Evolutionary conservation across 2,113 vertebrate species (phyloP), one percentile per base, ranked within the genome.

Genomic region (Chloebia gouldiae): DNA sequence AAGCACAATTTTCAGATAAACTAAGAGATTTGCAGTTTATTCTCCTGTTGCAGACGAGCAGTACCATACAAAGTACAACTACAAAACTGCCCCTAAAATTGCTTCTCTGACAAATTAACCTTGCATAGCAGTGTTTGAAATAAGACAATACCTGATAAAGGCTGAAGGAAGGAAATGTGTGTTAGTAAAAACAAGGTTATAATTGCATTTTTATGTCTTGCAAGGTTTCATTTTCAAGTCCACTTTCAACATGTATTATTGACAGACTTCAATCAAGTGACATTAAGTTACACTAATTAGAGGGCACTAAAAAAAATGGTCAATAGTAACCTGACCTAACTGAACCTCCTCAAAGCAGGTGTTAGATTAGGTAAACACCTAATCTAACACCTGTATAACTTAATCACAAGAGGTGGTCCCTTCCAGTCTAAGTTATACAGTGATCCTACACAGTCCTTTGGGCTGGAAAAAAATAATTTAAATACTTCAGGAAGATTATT

Each of bases 161-260:
- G 12, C 0, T 53, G 27, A 4, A 49, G 3, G 5, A 5, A 3
- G 2, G 5, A 7, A 68, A 80, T 45, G 30, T 1, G 12, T 5
- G 28, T 69, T 61, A 70, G 50, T 35, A 76, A 77, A 87, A 81
- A 27, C 10, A 81, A 65, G 6, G 25, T 50, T 86, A 18, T 44
- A 76, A 77, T 24, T 44, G 42, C 27, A 57, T 53, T 66, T 90
- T 59, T 70, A 33, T 70, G 70, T 71, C 44, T 75, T 89, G 14
- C 33, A 75, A 92, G 42, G 44, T 60, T 33, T 85, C 19, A 16
- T 81, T 81, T 84, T 89, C 61, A 84, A 81, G 51, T 37, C 33
- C 28, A 21, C 47, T 73, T 95, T 75, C 65, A 66, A 81, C 14
- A 30, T 1, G 0, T 35, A 39, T 86, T 56, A 82, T 37, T 60